Percentiles rank a stretch among this genome's conserved stretches.
Conservation (phyloP, 2,113 vertebrate genomes). For the Coreoperca whiteheadi region DNA sequence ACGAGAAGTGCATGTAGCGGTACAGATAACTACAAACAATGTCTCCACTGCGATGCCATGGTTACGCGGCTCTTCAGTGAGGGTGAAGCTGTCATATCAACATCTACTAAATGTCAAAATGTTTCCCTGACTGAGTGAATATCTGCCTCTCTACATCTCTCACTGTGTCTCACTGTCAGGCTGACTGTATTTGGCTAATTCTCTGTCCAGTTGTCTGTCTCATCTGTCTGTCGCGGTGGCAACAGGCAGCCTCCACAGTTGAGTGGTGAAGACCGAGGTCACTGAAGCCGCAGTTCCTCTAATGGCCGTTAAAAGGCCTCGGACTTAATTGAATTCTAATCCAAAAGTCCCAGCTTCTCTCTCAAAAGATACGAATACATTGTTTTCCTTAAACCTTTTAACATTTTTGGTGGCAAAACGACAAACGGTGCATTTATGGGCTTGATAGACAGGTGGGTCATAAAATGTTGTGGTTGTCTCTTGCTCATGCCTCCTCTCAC, state of each 20-base stretch:
- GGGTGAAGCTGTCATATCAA: conserved; percentile 37
- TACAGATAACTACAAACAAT: conserved; percentile 19
- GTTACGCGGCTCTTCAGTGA: conserved; percentile 3
- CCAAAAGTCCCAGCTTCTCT: too few species aligned
- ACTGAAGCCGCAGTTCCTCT: neutral
- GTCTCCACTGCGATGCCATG: conserved; percentile 23
- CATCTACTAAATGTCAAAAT: conserved; percentile 46
- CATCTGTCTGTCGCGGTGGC: conserved; percentile 2
- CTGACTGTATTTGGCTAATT: neutral
- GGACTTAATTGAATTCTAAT: neutral
- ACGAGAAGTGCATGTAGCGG: neutral
- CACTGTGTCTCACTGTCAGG: conserved; percentile 18
- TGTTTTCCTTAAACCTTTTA: neutral
- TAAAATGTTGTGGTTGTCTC: neutral
- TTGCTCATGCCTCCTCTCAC: neutral
- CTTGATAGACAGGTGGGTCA: neutral
- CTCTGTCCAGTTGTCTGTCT: conserved; percentile 18
- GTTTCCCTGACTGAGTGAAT: conserved; percentile 35
- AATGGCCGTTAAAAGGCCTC: neutral
- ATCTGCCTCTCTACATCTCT: neutral
- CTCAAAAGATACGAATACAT: neutral
- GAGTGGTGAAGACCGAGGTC: neutral
- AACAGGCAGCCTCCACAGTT: neutral
- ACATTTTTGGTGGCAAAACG: neutral
- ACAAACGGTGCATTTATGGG: neutral